Conservation (phyloP, 2,113 vertebrate species). For the Galeopterus variegatus region DNA sequence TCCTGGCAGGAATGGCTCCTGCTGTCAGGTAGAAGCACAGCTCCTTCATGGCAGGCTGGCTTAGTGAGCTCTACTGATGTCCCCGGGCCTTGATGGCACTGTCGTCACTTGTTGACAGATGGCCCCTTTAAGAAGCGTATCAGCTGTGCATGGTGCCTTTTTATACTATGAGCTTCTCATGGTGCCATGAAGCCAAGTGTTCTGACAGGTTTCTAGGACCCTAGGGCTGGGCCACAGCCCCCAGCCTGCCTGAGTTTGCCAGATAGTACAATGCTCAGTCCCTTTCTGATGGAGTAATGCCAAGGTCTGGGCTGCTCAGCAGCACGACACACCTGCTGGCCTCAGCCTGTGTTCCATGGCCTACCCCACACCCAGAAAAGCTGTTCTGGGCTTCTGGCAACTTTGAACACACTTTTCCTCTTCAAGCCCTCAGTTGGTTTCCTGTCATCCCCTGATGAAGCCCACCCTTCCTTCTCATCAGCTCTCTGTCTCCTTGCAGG, state of each 20-base stretch:
- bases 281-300: background rate
- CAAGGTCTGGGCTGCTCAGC: background rate
- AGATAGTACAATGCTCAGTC: background rate
- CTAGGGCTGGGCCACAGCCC: background rate
- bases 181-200: background rate
- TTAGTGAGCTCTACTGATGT: background rate
- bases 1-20: background rate
- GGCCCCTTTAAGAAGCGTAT: background rate
- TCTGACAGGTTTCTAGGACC: background rate
- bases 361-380: background rate
- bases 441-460: background rate
- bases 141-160: background rate
- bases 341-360: background rate
- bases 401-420: background rate
- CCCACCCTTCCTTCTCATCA: no score
- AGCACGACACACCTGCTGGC: no score
- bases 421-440: background rate
- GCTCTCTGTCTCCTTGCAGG: constrained; percentile 85
- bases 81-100: background rate
- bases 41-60: background rate
- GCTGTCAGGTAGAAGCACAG: background rate
- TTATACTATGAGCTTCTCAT: background rate
- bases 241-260: background rate
- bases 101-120: background rate
- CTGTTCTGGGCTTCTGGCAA: background rate